A percentile compares a stretch with the other conserved stretches of the same genome.
Conservation (phyloP, 2,797 vertebrate species). For the Myotis daubentonii region DNA sequence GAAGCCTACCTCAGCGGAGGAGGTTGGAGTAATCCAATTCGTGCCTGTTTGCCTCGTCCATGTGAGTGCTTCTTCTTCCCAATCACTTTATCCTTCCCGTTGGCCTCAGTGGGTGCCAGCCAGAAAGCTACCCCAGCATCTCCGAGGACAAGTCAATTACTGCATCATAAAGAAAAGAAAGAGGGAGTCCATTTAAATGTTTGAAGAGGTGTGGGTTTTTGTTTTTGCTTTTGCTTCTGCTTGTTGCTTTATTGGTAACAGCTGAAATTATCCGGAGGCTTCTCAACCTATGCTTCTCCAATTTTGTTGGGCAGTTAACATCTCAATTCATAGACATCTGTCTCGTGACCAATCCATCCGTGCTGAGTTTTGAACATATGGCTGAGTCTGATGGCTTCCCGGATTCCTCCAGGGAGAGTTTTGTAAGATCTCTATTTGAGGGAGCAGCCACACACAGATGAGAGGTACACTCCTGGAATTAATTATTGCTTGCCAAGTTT, state of each 20-base stretch:
- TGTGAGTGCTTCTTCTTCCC: slow-evolving; percentile 75
- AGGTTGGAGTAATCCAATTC: slow-evolving; percentile 86
- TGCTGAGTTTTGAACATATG: slow-evolving; percentile 67
- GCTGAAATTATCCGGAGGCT: slow-evolving; percentile 27
- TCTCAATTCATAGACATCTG: slow-evolving; percentile 65
- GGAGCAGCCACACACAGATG: slow-evolving; percentile 40
- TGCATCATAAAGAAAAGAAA: neutral
- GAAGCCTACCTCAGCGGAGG: slow-evolving; percentile 89
- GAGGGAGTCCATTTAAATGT: neutral
- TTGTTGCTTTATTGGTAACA: neutral
- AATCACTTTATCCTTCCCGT: slow-evolving; percentile 64
- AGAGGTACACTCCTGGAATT: slow-evolving; percentile 66
- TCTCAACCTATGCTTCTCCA: slow-evolving; percentile 26
- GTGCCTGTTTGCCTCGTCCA: slow-evolving; percentile 81
- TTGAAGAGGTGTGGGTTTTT: neutral
- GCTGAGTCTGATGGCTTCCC: slow-evolving; percentile 64
- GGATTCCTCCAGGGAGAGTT: slow-evolving; percentile 71
- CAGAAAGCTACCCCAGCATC: slow-evolving; percentile 43
- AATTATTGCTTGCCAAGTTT: slow-evolving; percentile 61
- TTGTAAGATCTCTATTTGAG: slow-evolving; percentile 61
- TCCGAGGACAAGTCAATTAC: slow-evolving; percentile 61
- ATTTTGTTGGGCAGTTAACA: slow-evolving; percentile 67
- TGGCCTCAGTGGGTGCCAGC: slow-evolving; percentile 56
- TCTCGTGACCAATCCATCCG: slow-evolving; percentile 68
- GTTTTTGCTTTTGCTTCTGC: neutral